phyloP scores from a whole-genome alignment of 2,113 vertebrate species.

The Grus americana region DNA sequence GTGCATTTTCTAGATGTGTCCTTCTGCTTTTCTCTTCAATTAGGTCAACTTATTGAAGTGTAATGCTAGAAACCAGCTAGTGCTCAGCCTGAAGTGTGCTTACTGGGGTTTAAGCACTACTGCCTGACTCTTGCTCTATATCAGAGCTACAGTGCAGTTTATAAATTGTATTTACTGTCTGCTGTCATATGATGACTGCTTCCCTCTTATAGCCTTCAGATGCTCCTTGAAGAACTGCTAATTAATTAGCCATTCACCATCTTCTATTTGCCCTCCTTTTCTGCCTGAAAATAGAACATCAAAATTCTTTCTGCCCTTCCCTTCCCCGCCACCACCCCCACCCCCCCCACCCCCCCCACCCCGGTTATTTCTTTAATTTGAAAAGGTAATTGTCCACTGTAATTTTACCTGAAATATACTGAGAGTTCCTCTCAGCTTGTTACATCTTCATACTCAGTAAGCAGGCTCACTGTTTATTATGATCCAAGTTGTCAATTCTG shows the following conservation, averaged over 20 bases:
- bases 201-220: background rate
- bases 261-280: background rate
- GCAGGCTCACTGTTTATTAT: background rate
- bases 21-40: background rate
- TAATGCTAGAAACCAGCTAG: background rate
- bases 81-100: background rate
- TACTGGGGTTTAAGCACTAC: background rate
- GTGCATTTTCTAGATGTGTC: background rate
- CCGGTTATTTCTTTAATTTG: background rate
- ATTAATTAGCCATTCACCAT: background rate
- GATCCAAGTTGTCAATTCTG: background rate
- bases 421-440: background rate
- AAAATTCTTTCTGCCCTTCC: background rate
- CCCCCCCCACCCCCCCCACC: accelerated
- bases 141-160: background rate
- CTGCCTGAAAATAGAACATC: background rate
- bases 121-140: background rate
- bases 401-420: background rate
- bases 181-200: background rate
- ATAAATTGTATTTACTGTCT: background rate
- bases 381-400: background rate
- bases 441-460: background rate
- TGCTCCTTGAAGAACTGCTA: background rate
- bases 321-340: accelerated
- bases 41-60: background rate